Percentiles rank a stretch among this genome's conserved stretches.
Evolutionary conservation across 2,888 invertebrate genomes (phyloP).

Genomic region (Megaustenia siamemsis): DNA sequence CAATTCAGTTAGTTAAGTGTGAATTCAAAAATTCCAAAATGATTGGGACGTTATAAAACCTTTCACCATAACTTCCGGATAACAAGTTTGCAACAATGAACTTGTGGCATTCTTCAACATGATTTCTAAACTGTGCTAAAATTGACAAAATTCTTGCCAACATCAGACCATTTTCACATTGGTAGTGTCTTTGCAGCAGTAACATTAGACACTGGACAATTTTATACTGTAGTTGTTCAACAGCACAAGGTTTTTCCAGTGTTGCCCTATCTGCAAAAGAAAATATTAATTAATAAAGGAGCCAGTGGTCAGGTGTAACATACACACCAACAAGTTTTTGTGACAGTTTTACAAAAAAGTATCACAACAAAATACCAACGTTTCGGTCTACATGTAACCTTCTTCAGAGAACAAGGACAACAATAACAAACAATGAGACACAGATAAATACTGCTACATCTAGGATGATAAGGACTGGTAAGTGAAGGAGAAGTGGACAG

Average conservation of each 20-base stretch:
- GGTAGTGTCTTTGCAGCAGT: neutral
- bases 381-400: too few species aligned
- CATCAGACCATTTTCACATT: neutral
- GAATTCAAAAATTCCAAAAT: neutral
- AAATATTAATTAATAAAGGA: too few species aligned
- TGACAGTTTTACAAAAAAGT: too few species aligned
- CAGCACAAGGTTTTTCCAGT: neutral
- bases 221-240: conserved; percentile 19
- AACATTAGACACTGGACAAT: conserved; percentile 33
- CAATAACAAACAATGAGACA: too few species aligned
- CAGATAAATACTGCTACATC: too few species aligned
- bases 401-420: too few species aligned
- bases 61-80: neutral
- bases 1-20: neutral
- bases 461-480: too few species aligned
- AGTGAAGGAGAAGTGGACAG: too few species aligned
- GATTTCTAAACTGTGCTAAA: conserved; percentile 4
- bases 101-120: neutral
- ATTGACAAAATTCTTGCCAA: conserved; percentile 32
- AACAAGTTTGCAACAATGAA: neutral
- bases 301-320: too few species aligned
- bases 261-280: conserved; percentile 16
- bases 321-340: too few species aligned
- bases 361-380: too few species aligned
- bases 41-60: conserved; percentile 4